Conservation (phyloP, 2,888 invertebrate species). For the Cheilosia vernalis region DNA sequence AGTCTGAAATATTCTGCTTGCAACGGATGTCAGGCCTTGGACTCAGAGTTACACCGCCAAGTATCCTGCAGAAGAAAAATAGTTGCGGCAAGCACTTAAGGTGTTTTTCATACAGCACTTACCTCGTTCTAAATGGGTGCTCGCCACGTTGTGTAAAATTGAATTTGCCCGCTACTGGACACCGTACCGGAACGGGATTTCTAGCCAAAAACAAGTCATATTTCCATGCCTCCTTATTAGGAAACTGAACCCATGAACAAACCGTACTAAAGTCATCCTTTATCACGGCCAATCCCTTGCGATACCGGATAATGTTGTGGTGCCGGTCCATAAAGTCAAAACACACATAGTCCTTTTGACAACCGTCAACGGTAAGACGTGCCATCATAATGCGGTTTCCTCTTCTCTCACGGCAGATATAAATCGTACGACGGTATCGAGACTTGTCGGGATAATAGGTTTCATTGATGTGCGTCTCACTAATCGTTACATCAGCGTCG, state of each 20-base stretch:
- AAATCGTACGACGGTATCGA: slow-evolving; percentile 93
- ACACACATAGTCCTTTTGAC: slow-evolving; percentile 98
- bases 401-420: slow-evolving; percentile 96
- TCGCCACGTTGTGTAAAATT: slow-evolving; percentile 97
- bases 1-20: slow-evolving; percentile 96
- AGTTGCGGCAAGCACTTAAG: slow-evolving; percentile 44
- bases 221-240: slow-evolving; percentile 92
- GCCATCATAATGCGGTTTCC: slow-evolving; percentile 98
- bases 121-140: slow-evolving; percentile 92
- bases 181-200: slow-evolving; percentile 95
- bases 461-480: slow-evolving; percentile 98
- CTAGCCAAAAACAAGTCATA: slow-evolving; percentile 93
- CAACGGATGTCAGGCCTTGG: slow-evolving; percentile 97
- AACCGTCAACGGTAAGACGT: slow-evolving; percentile 96
- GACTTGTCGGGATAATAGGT: slow-evolving; percentile 97
- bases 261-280: slow-evolving; percentile 95
- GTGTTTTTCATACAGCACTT: slow-evolving; percentile 66
- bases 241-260: slow-evolving; percentile 97
- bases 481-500: slow-evolving; percentile 96
- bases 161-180: slow-evolving; percentile 98
- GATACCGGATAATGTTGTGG: slow-evolving; percentile 96
- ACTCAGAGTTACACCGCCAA: slow-evolving; percentile 97
- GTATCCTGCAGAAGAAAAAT: slow-evolving; percentile 86
- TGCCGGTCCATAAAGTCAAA: slow-evolving; percentile 98
- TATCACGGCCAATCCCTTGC: slow-evolving; percentile 94